Evolutionary conservation across 2,797 vertebrate genomes (phyloP).

Genomic region (Bradypodion ventrale): DNA sequence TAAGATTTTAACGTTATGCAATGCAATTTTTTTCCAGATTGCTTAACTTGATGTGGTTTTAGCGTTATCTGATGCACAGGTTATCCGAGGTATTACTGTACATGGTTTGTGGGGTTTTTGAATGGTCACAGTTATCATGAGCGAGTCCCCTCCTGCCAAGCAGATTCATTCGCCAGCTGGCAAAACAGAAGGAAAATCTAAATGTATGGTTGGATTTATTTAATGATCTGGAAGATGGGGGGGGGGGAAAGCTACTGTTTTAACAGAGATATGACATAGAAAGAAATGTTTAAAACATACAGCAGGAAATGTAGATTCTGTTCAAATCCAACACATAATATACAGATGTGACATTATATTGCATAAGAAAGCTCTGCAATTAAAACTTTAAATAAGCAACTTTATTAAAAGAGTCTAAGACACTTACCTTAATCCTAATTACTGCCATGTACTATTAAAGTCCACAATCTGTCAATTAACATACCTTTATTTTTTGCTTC

Average conservation of each 20-base stretch:
- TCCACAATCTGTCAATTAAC: conserved; percentile 74
- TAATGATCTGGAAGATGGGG: conserved; percentile 54
- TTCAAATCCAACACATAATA: conserved; percentile 70
- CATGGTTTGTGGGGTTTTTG: no score
- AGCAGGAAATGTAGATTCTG: conserved; percentile 62
- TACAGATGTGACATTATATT: conserved; percentile 74
- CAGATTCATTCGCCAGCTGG: conserved; percentile 74
- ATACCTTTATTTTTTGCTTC: conserved; percentile 35
- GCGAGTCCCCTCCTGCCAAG: conserved; percentile 64
- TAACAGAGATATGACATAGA: conserved; percentile 68
- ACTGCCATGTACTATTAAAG: conserved; percentile 71
- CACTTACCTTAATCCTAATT: conserved; percentile 77
- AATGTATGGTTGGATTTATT: conserved; percentile 65
- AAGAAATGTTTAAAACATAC: conserved; percentile 60
- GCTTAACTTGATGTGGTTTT: no score
- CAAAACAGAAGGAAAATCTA: conserved; percentile 65
- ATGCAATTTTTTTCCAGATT: no score
- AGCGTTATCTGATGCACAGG: no score
- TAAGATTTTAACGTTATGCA: no score
- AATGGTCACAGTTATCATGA: conserved; percentile 58
- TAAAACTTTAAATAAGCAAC: conserved; percentile 77
- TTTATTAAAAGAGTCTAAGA: conserved; percentile 78
- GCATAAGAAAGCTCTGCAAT: conserved; percentile 76
- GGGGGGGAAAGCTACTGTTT: conserved; percentile 62
- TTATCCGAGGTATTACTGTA: no score